phyloP scores from a whole-genome alignment of 92 coral and sea anemone species.

The Chrysogorgia sp. region DNA sequence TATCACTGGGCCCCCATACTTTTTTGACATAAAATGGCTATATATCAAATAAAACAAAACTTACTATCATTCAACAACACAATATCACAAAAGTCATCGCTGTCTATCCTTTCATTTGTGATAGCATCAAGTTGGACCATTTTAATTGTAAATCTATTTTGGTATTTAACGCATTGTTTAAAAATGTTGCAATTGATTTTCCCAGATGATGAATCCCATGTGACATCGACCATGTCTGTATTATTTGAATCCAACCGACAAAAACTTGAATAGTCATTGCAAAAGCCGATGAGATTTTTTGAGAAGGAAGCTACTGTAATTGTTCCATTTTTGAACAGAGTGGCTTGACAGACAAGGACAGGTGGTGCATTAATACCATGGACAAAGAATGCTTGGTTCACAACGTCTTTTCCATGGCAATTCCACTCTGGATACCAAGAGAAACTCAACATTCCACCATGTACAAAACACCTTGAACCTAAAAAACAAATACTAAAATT shows the following conservation, averaged over 20 bases:
- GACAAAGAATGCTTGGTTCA: not conserved
- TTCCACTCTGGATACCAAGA: not conserved
- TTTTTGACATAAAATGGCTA: no score
- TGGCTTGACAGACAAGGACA: not conserved
- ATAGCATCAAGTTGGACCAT: not conserved
- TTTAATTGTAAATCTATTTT: not conserved
- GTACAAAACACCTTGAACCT: not conserved
- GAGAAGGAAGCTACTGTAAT: not conserved
- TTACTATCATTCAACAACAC: no score
- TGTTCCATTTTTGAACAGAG: not conserved
- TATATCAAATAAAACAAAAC: no score
- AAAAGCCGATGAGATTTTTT: not conserved
- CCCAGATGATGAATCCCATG: not conserved
- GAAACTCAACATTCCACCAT: not conserved
- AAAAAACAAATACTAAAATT: not conserved
- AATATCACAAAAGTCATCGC: no score
- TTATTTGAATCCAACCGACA: not conserved
- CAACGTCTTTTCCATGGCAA: not conserved
- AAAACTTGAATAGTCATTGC: not conserved
- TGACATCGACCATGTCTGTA: not conserved
- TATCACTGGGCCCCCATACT: no score
- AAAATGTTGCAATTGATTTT: not conserved
- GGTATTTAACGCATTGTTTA: not conserved
- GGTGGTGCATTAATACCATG: not conserved
- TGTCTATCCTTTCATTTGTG: no score